Conservation (phyloP, 2,797 vertebrate genomes). For the Xenops minutus region DNA sequence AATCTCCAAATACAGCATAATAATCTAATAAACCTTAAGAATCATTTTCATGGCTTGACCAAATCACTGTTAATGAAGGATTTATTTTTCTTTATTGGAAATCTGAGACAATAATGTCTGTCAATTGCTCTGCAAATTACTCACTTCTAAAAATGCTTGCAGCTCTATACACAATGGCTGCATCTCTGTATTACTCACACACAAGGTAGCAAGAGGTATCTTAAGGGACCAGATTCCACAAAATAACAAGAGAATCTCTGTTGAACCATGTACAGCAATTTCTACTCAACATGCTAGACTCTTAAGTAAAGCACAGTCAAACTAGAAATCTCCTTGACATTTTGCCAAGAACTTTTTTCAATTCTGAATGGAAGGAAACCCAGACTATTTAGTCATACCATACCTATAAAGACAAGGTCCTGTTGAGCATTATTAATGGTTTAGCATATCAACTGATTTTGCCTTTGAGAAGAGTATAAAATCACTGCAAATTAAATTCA, state of each 20-base stretch:
- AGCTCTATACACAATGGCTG: background rate
- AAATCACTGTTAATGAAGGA: background rate
- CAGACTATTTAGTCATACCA: background rate
- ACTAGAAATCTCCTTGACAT: background rate
- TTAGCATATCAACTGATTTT: background rate
- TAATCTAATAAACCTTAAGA: background rate
- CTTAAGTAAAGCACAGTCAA: background rate
- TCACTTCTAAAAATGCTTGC: background rate
- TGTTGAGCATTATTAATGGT: background rate
- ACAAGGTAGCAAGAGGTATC: background rate
- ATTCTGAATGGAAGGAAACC: background rate
- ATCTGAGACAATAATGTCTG: background rate
- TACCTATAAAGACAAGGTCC: background rate
- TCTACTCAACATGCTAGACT: background rate
- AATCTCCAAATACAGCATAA: accelerated
- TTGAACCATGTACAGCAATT: background rate
- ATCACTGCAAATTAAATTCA: background rate
- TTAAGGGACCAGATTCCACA: background rate
- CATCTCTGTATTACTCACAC: background rate
- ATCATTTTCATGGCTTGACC: background rate
- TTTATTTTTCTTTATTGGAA: background rate
- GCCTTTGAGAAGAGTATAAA: background rate
- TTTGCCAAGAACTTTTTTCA: background rate
- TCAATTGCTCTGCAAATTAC: background rate
- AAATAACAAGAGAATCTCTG: background rate